A percentile compares a stretch with the other conserved stretches of the same genome.
Evolutionary conservation across 1,140 invertebrate species (phyloP).

Genomic region (Philopotamus ludificatus): DNA sequence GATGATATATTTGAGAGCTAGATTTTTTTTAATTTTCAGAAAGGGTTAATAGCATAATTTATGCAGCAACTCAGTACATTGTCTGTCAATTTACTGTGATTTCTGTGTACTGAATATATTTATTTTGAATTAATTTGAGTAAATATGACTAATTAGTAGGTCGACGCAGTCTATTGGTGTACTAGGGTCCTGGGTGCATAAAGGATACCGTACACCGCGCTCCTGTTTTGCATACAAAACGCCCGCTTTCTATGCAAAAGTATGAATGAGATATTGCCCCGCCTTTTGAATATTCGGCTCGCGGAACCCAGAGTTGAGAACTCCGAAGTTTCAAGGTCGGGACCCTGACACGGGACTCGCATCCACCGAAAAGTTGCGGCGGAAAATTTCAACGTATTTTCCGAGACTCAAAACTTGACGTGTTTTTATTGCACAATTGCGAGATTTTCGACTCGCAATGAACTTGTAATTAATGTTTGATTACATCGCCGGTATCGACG

Average conservation of each 20-base stretch:
- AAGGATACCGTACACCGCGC: not conserved
- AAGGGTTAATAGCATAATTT: not conserved
- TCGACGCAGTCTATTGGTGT: not conserved
- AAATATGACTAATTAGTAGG: not conserved
- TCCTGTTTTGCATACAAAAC: constrained; percentile 46
- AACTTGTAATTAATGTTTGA: no score
- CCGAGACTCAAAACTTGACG: no score
- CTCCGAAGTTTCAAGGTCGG: constrained; percentile 15
- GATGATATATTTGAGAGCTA: no score
- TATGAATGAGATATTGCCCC: constrained; percentile 47
- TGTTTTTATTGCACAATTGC: no score
- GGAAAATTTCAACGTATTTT: no score
- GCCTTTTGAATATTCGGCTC: constrained; percentile 18
- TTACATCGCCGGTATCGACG: no score
- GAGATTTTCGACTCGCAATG: no score
- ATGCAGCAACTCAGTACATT: no score
- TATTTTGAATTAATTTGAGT: no score
- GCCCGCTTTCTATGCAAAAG: constrained; percentile 54
- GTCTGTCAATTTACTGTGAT: no score
- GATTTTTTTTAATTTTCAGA: not conserved
- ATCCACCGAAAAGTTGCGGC: not conserved
- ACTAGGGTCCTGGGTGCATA: not conserved
- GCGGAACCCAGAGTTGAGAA: not conserved
- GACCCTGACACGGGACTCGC: not conserved
- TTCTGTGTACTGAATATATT: no score